These are phyloP conservation scores for Anniella stebbinsi DNA, from an alignment of 2,797 vertebrate genomes.

Conservation along the genomic window DNA sequence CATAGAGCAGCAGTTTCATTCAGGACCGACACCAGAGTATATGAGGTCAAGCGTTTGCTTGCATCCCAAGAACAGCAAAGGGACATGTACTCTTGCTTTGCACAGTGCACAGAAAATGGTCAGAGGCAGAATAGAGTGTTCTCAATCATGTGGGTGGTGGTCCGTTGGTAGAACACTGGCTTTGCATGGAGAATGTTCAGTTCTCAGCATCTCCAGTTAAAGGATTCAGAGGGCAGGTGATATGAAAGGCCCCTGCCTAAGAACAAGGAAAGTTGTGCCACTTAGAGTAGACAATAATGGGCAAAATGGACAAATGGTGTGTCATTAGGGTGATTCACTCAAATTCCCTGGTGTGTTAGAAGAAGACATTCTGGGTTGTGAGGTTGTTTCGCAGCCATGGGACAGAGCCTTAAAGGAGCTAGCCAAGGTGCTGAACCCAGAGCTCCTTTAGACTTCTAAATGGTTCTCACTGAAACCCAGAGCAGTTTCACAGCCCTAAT, in stretches of 20 bases:
- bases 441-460: too few relatives aligned
- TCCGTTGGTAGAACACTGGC: neutral
- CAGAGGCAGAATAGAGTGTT: too few relatives aligned
- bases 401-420: too few relatives aligned
- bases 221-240: neutral
- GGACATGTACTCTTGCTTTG: rapidly evolving
- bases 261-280: neutral
- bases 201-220: neutral
- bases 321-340: neutral
- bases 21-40: too few relatives aligned
- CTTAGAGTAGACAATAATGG: neutral
- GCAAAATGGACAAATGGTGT: neutral
- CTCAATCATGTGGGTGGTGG: neutral
- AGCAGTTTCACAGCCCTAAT: too few relatives aligned
- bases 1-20: neutral
- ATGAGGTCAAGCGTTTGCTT: neutral
- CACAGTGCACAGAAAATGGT: too few relatives aligned
- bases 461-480: too few relatives aligned
- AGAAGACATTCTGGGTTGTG: too few relatives aligned
- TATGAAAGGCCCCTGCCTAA: neutral
- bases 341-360: neutral
- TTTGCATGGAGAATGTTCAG: too few relatives aligned
- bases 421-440: too few relatives aligned
- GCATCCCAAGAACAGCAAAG: neutral
- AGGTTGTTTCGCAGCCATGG: too few relatives aligned